These are phyloP conservation scores for Rafetus swinhoei DNA, from an alignment of 2,113 vertebrate species.

Conservation along the genomic window DNA sequence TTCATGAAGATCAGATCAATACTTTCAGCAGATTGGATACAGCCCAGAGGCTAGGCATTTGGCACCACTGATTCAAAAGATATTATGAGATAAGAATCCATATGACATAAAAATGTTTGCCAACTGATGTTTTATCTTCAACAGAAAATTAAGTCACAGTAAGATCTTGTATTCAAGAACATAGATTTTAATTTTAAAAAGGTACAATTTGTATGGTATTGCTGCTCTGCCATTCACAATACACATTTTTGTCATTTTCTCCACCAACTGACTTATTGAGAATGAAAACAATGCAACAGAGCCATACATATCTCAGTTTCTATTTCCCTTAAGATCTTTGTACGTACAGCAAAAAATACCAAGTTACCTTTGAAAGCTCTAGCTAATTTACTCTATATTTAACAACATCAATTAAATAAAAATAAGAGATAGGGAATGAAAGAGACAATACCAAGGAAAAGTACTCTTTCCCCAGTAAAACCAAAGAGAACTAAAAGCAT, in stretches of 20 bases:
- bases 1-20: neutral
- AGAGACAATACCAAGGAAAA: neutral
- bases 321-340: neutral
- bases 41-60: neutral
- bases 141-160: neutral
- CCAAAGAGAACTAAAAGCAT: neutral
- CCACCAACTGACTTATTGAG: neutral
- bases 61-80: neutral
- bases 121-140: neutral
- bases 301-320: neutral
- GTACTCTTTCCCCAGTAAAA: neutral
- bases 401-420: neutral
- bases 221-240: neutral
- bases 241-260: neutral
- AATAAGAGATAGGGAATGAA: neutral
- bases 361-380: neutral
- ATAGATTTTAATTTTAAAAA: neutral
- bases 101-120: neutral
- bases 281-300: neutral
- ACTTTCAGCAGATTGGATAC: neutral
- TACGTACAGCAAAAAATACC: neutral
- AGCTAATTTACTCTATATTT: neutral
- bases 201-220: neutral
- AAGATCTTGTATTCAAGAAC: neutral
- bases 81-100: neutral